Conservation (phyloP, 2,113 vertebrate genomes). For the Psammodynastes pulverulentus region DNA sequence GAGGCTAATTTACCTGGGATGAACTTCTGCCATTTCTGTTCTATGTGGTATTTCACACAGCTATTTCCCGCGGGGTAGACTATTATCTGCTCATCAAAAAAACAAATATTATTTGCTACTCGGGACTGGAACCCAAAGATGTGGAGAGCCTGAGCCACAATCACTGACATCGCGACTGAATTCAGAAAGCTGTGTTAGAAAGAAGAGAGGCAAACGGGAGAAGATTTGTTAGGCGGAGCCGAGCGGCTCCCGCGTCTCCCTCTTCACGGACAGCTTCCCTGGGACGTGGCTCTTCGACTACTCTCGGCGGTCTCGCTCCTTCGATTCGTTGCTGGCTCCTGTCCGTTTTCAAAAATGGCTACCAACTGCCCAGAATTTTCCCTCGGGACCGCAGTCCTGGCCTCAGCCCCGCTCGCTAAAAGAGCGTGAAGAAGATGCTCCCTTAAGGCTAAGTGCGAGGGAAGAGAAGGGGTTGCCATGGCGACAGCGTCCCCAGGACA, state of each 20-base stretch:
- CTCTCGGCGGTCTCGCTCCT: background rate
- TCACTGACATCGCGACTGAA: constrained; percentile 58
- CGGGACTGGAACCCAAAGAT: constrained; percentile 78
- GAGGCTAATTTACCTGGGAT: constrained; percentile 76
- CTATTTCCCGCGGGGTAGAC: constrained; percentile 83
- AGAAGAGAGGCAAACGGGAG: background rate
- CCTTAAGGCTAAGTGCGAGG: background rate
- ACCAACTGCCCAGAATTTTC: background rate
- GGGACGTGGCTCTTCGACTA: background rate
- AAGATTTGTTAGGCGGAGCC: background rate
- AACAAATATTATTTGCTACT: constrained; percentile 82
- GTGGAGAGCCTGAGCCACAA: constrained; percentile 71
- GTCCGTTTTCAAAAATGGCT: background rate
- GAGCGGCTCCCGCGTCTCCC: background rate
- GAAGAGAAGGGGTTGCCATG: background rate
- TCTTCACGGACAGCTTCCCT: background rate
- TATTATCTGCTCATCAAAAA: constrained; percentile 82
- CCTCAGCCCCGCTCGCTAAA: background rate
- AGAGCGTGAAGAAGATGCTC: background rate
- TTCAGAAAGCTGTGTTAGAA: background rate
- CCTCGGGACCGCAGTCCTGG: rapidly evolving
- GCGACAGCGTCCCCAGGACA: constrained; percentile 3
- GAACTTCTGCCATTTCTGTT: constrained; percentile 82
- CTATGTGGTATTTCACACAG: constrained; percentile 82
- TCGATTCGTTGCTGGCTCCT: background rate